These are phyloP conservation scores for Ameiurus melas DNA, from an alignment of 2,113 vertebrate species.

Conservation along the genomic window DNA sequence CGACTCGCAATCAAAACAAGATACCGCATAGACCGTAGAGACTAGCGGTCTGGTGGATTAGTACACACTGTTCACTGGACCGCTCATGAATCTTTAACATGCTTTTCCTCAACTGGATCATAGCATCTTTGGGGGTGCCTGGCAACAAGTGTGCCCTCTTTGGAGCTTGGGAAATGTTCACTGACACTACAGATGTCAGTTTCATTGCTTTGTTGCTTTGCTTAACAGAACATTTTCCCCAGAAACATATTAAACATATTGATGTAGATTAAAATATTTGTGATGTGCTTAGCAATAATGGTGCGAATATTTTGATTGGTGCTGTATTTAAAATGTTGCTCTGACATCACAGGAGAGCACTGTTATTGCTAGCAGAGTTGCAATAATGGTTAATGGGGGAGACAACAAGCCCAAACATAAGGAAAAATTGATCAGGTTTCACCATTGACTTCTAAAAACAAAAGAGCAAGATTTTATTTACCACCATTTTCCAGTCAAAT, in stretches of 20 bases:
- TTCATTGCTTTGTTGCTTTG: too few species aligned
- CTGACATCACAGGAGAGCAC: neutral
- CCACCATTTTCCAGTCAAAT: neutral
- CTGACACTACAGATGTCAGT: slow-evolving; percentile 27
- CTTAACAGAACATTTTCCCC: neutral
- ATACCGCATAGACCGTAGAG: slow-evolving; percentile 26
- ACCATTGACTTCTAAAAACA: neutral
- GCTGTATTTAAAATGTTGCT: neutral
- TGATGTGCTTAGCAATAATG: neutral
- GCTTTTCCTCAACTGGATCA: slow-evolving; percentile 26
- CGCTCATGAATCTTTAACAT: slow-evolving; percentile 48
- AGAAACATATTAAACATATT: neutral
- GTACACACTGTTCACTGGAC: slow-evolving; percentile 37
- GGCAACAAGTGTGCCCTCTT: slow-evolving; percentile 36
- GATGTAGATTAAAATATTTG: neutral
- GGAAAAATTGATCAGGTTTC: neutral
- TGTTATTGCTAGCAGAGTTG: neutral
- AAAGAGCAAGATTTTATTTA: too few species aligned
- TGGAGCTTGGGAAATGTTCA: slow-evolving; percentile 31
- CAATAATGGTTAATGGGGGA: neutral
- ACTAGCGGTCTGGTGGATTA: slow-evolving; percentile 20
- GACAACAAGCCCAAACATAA: neutral
- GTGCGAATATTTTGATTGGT: neutral
- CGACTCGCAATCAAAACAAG: slow-evolving; percentile 37
- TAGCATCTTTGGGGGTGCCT: slow-evolving; percentile 26